Conservation (phyloP, 2,888 invertebrate species). For the Dendrolimus houi region DNA sequence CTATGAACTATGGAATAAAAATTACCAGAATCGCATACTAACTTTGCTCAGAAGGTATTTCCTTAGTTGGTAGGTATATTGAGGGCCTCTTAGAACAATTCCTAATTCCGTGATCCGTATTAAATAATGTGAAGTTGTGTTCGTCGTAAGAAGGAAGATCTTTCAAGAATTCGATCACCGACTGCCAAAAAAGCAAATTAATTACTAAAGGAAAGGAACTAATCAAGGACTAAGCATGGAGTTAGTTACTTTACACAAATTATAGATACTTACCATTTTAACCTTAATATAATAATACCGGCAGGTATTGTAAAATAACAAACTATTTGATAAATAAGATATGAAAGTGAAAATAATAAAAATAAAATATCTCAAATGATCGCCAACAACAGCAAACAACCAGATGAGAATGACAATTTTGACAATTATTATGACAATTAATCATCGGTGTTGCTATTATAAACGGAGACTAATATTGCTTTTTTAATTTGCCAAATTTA, state of each 20-base stretch:
- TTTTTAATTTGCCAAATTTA: too few species aligned
- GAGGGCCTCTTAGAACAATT: slow-evolving; percentile 91
- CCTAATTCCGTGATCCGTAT: slow-evolving; percentile 89
- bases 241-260: slow-evolving; percentile 14
- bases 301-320: slow-evolving; percentile 17
- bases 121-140: slow-evolving; percentile 93
- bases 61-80: slow-evolving; percentile 94
- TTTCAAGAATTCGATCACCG: slow-evolving; percentile 92
- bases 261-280: slow-evolving; percentile 42
- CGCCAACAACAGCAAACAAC: slow-evolving; percentile 23
- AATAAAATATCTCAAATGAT: slow-evolving; percentile 34
- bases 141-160: slow-evolving; percentile 94
- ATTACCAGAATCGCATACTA: slow-evolving; percentile 49
- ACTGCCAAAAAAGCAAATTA: slow-evolving; percentile 71
- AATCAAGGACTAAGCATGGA: slow-evolving; percentile 33
- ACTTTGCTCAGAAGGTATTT: slow-evolving; percentile 95
- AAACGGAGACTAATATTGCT: too few species aligned
- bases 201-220: slow-evolving; percentile 20
- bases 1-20: background rate
- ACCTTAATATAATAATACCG: slow-evolving; percentile 23
- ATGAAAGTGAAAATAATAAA: slow-evolving; percentile 39
- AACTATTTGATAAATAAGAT: slow-evolving; percentile 26
- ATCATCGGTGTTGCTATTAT: too few species aligned
- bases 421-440: too few species aligned
- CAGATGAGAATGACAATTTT: slow-evolving; percentile 42